Evolutionary conservation across 2,888 invertebrate genomes (phyloP).

Genomic region (Cheilosia pagana): DNA sequence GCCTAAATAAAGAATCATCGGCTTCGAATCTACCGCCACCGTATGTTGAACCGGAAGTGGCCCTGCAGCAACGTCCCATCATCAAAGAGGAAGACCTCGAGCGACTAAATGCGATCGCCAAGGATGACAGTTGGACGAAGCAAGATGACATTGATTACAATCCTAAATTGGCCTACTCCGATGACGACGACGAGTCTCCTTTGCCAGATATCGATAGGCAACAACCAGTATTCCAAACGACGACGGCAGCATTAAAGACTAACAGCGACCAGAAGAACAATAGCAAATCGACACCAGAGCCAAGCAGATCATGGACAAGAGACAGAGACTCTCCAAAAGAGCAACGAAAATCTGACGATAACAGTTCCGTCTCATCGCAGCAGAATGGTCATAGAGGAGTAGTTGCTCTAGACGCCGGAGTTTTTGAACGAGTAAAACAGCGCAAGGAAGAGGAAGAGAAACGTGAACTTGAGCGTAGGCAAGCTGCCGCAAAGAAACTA

Average conservation of each 20-base stretch:
- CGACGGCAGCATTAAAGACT: constrained; percentile 76
- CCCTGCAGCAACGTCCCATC: constrained; percentile 91
- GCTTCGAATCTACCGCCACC: constrained; percentile 76
- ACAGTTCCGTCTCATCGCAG: constrained; percentile 68
- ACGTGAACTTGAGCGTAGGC: constrained; percentile 87
- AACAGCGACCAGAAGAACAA: constrained; percentile 75
- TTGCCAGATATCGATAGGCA: constrained; percentile 64
- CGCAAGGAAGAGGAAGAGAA: constrained; percentile 95
- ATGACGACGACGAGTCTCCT: constrained; percentile 94
- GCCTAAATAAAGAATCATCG: constrained; percentile 79
- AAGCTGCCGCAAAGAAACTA: constrained; percentile 86
- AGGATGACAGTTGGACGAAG: constrained; percentile 95
- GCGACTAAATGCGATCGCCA: constrained; percentile 94
- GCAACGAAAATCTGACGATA: constrained; percentile 76
- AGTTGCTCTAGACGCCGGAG: constrained; percentile 88
- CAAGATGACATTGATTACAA: constrained; percentile 97
- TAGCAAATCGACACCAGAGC: constrained; percentile 55
- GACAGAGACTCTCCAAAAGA: constrained; percentile 63
- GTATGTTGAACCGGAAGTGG: constrained; percentile 85
- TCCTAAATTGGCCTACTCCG: constrained; percentile 96
- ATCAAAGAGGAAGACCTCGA: constrained; percentile 96
- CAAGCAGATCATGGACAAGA: constrained; percentile 52
- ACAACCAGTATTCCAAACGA: constrained; percentile 55
- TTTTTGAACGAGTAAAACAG: constrained; percentile 92
- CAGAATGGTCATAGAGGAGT: constrained; percentile 84